A percentile compares a stretch with the other conserved stretches of the same genome.
Conservation (phyloP, 2,888 invertebrate genomes). For the Sclerodermus sp. region DNA sequence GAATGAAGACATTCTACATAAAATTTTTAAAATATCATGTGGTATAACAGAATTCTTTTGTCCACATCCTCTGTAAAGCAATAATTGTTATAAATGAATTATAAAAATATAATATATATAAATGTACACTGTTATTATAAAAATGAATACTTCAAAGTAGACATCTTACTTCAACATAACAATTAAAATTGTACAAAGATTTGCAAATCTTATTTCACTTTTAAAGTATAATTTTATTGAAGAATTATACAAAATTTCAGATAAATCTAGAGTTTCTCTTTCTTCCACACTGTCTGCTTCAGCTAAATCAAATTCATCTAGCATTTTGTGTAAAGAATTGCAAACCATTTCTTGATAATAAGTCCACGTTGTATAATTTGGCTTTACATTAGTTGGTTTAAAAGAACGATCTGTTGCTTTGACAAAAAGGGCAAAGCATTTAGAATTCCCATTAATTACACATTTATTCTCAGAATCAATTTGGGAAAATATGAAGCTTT, state of each 20-base stretch:
- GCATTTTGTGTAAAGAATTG: conserved; percentile 43
- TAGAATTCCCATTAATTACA: conserved; percentile 41
- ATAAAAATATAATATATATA: background rate
- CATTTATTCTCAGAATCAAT: conserved; percentile 38
- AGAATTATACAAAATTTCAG: conserved; percentile 35
- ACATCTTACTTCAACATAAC: conserved; percentile 35
- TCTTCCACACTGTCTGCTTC: conserved; percentile 32
- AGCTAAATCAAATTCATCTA: conserved; percentile 41
- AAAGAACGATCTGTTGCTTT: conserved; percentile 44
- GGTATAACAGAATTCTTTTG: conserved; percentile 41
- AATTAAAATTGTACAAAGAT: conserved; percentile 44
- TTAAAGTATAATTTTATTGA: conserved; percentile 39
- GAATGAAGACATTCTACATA: conserved; percentile 45
- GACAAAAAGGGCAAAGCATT: conserved; percentile 41
- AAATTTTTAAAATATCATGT: conserved; percentile 38
- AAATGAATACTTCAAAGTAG: background rate
- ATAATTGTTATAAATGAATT: background rate
- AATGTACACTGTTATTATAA: conserved; percentile 1
- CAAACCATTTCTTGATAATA: conserved; percentile 44
- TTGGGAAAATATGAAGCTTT: conserved; percentile 34
- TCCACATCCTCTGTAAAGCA: conserved; percentile 35
- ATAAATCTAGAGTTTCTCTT: conserved; percentile 37
- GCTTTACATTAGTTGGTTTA: conserved; percentile 33
- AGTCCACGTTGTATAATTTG: conserved; percentile 30
- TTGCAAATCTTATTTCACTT: conserved; percentile 42